Conservation (phyloP, 2,113 vertebrate genomes). For the Meleagris gallopavo region DNA sequence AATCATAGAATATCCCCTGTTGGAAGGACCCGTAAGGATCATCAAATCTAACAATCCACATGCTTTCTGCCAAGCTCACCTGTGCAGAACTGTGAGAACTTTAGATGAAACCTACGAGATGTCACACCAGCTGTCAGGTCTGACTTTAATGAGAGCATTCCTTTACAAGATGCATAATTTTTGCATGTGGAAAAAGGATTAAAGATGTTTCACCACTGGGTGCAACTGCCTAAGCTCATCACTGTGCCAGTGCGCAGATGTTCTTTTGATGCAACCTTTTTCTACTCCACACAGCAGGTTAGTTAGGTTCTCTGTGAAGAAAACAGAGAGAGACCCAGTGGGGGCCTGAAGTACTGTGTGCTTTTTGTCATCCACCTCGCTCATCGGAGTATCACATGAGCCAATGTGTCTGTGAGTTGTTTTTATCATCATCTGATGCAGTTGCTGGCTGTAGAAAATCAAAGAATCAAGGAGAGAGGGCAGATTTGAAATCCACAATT, state of each 20-base stretch:
- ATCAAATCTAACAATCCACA: not conserved
- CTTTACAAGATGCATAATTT: not conserved
- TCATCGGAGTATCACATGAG: not conserved
- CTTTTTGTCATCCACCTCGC: not conserved
- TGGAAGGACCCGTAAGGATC: too few relatives aligned
- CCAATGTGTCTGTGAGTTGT: not conserved
- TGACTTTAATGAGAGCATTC: not conserved
- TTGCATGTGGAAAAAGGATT: not conserved
- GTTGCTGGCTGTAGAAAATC: not conserved
- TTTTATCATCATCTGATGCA: not conserved
- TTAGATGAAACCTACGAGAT: not conserved
- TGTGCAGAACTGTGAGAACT: not conserved
- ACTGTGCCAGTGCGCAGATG: not conserved
- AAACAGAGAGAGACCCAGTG: slow-evolving; percentile 4
- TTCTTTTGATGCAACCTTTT: not conserved
- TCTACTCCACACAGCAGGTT: not conserved
- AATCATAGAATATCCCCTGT: too few relatives aligned
- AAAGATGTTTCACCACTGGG: not conserved
- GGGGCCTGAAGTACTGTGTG: not conserved
- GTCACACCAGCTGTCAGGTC: not conserved
- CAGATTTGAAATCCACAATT: not conserved
- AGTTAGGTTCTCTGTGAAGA: slow-evolving; percentile 21
- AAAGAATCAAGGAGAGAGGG: not conserved
- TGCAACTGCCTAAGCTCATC: not conserved
- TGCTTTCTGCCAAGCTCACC: not conserved